Evolutionary conservation across 2,113 vertebrate species (phyloP).

Genomic region (Brienomyrus brachyistius): DNA sequence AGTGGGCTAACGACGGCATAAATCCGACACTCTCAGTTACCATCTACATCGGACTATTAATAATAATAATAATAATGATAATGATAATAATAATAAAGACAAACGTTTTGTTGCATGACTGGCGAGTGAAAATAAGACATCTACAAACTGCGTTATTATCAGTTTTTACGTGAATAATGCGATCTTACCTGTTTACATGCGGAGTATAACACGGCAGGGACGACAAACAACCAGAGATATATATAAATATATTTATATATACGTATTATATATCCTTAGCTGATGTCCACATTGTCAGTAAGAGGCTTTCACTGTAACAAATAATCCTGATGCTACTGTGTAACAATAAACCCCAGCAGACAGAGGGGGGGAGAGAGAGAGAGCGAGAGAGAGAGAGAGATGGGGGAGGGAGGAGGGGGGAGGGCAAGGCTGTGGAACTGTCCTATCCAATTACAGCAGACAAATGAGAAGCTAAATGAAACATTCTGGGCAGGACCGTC

Average conservation of each 20-base stretch:
- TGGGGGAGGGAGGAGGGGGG: neutral
- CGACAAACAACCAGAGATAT: slow-evolving; percentile 18
- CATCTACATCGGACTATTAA: neutral
- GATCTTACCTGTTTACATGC: slow-evolving; percentile 45
- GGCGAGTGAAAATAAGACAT: neutral
- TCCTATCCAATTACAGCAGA: slow-evolving; percentile 42
- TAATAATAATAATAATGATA: neutral
- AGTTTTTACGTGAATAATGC: neutral
- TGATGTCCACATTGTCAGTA: slow-evolving; percentile 51
- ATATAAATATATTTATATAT: slow-evolving; percentile 19
- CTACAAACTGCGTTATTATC: neutral
- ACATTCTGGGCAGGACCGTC: slow-evolving; percentile 24
- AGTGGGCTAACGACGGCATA: slow-evolving; percentile 4
- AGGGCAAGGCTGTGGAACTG: slow-evolving; percentile 18
- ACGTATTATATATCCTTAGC: slow-evolving; percentile 49
- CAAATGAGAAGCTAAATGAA: slow-evolving; percentile 38
- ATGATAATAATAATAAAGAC: neutral
- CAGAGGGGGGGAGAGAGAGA: slow-evolving; percentile 15
- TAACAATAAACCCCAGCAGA: slow-evolving; percentile 42
- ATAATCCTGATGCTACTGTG: slow-evolving; percentile 53
- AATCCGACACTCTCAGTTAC: neutral
- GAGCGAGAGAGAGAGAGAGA: slow-evolving; percentile 9
- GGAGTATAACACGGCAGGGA: slow-evolving; percentile 17
- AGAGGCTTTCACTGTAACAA: slow-evolving; percentile 45
- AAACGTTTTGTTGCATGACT: neutral